A percentile compares a stretch with the other conserved stretches of the same genome.
Evolutionary conservation across 1,140 invertebrate species (phyloP).

Genomic region (Octopus sinensis): DNA sequence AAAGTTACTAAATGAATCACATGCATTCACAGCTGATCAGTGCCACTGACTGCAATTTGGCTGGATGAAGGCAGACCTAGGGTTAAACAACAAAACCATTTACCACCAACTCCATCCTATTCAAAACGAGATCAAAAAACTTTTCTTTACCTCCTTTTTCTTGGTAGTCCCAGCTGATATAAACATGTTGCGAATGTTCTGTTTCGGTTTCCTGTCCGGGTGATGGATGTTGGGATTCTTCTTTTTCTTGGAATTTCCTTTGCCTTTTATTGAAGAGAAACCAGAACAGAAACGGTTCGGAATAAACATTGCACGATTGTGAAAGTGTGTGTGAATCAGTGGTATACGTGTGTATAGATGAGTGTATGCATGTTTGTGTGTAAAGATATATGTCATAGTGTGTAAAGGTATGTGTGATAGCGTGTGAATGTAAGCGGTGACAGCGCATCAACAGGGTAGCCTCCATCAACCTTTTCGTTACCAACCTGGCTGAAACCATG

Average conservation of each 20-base stretch:
- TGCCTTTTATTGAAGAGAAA: neutral
- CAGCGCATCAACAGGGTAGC: too few relatives aligned
- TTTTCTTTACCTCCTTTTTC: slow-evolving; percentile 43
- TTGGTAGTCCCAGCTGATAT: slow-evolving; percentile 69
- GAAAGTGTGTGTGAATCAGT: neutral
- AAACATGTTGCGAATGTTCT: slow-evolving; percentile 74
- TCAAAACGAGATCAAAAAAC: neutral
- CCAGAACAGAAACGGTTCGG: neutral
- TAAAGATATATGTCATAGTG: neutral
- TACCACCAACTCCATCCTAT: too few relatives aligned
- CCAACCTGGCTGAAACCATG: too few relatives aligned
- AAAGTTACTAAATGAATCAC: too few relatives aligned
- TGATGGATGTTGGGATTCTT: slow-evolving; percentile 58
- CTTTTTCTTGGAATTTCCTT: slow-evolving; percentile 26
- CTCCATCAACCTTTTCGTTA: too few relatives aligned
- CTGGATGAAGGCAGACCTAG: neutral
- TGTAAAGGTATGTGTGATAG: too few relatives aligned
- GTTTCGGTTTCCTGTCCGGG: slow-evolving; percentile 57
- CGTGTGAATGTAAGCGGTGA: too few relatives aligned
- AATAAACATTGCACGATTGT: too few relatives aligned
- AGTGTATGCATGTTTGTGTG: neutral
- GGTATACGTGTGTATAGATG: neutral
- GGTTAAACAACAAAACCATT: neutral
- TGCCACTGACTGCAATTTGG: too few relatives aligned
- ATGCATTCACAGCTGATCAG: too few relatives aligned